Percentiles rank a stretch among this genome's conserved stretches.
Evolutionary conservation across 2,113 vertebrate genomes (phyloP).

Genomic region (Struthio camelus): DNA sequence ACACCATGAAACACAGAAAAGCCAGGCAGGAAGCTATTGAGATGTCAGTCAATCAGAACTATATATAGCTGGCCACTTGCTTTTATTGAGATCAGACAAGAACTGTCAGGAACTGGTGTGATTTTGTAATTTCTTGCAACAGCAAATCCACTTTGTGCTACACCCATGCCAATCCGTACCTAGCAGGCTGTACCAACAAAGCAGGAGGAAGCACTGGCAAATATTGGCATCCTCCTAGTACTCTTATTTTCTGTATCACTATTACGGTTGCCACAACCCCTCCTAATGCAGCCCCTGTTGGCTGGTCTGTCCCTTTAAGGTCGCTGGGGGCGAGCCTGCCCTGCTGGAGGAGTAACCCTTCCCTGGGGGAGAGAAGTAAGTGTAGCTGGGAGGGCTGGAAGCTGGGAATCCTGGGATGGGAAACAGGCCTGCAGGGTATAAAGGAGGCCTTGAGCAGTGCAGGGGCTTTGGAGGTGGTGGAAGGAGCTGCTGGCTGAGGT

Average conservation of each 20-base stretch:
- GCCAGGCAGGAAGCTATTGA: conserved; percentile 31
- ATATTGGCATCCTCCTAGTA: neutral
- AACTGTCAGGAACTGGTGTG: neutral
- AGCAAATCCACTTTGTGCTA: neutral
- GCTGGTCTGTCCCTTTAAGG: neutral
- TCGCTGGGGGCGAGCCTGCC: neutral
- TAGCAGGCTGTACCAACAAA: neutral
- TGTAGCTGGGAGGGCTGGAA: neutral
- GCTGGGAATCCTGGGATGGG: neutral
- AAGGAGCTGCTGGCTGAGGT: neutral
- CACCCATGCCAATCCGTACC: fast-evolving
- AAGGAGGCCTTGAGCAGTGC: neutral
- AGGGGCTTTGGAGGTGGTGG: neutral
- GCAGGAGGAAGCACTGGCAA: neutral
- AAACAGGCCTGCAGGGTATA: neutral
- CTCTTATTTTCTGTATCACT: fast-evolving
- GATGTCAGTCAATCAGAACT: neutral
- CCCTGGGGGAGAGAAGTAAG: neutral
- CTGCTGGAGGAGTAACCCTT: neutral
- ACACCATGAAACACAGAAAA: neutral
- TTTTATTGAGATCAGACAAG: neutral
- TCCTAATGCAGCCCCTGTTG: neutral
- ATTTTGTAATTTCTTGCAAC: neutral
- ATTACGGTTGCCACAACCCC: neutral
- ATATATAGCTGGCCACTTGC: neutral